A percentile compares a stretch with the other conserved stretches of the same genome.
Evolutionary conservation across 2,797 vertebrate species (phyloP).

Genomic region (Mus caroli): DNA sequence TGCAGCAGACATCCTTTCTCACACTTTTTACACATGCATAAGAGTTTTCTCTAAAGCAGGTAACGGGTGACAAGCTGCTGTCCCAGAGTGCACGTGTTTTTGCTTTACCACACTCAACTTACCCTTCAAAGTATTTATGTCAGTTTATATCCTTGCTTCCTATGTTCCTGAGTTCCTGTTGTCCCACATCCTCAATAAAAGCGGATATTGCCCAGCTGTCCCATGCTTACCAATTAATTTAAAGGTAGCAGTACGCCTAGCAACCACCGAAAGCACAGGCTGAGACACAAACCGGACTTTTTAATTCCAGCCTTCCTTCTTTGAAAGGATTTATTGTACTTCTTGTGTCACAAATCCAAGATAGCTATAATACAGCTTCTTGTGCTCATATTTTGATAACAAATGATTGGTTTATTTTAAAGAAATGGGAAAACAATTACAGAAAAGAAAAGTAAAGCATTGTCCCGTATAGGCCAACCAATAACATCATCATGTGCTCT

Average conservation of each 20-base stretch:
- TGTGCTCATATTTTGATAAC: constrained; percentile 10
- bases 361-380: constrained; percentile 1
- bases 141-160: constrained; percentile 24
- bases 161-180: constrained; percentile 61
- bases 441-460: constrained; percentile 49
- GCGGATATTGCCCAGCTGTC: constrained; percentile 73
- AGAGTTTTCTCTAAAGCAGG: constrained; percentile 20
- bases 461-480: neutral
- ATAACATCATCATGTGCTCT: constrained; percentile 40
- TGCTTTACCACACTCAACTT: constrained; percentile 28
- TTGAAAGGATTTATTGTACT: constrained; percentile 65
- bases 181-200: constrained; percentile 68
- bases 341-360: constrained; percentile 55
- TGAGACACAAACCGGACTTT: constrained; percentile 39
- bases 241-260: constrained; percentile 67
- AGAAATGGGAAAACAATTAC: constrained; percentile 50
- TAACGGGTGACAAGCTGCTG: constrained; percentile 1
- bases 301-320: constrained; percentile 39
- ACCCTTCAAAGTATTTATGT: neutral
- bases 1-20: neutral
- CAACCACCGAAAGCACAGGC: constrained; percentile 61
- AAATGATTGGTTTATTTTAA: constrained; percentile 50
- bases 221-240: constrained; percentile 71
- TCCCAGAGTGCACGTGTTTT: neutral
- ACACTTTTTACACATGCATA: neutral